Conservation (phyloP, 2,888 invertebrate genomes). For the Thecophora atra region DNA sequence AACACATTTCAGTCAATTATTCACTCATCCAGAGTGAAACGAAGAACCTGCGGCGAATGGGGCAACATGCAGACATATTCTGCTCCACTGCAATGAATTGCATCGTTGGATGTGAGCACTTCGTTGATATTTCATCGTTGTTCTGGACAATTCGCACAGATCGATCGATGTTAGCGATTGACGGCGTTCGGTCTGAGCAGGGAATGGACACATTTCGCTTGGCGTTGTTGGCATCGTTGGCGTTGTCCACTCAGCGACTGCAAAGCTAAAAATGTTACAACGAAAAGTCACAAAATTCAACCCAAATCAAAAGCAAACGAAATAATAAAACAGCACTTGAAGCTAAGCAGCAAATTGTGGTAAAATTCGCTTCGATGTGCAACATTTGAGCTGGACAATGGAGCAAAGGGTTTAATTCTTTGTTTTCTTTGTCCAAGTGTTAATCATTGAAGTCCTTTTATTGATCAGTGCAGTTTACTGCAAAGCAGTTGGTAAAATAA, state of each 20-base stretch:
- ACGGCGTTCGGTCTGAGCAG: no score
- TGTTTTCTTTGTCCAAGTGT: no score
- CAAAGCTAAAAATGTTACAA: conserved; percentile 19
- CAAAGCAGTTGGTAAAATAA: no score
- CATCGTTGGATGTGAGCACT: conserved; percentile 3
- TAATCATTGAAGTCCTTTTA: no score
- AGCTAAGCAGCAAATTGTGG: not conserved
- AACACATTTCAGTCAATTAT: no score
- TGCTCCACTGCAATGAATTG: conserved; percentile 27
- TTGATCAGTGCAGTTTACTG: no score
- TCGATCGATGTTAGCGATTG: not conserved
- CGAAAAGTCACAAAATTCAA: not conserved
- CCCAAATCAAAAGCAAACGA: not conserved
- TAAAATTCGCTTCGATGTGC: conserved; percentile 2
- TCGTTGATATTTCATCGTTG: not conserved
- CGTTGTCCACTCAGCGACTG: conserved; percentile 25
- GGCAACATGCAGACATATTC: not conserved
- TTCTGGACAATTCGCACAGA: conserved; percentile 22
- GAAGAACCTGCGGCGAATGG: not conserved
- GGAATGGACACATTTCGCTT: not conserved
- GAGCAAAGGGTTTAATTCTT: not conserved
- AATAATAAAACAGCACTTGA: not conserved
- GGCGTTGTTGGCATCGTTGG: not conserved
- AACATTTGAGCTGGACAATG: conserved; percentile 14
- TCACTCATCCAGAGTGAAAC: no score